These are phyloP conservation scores for Orius insidiosus DNA, from an alignment of 1,140 invertebrate genomes.

Conservation along the genomic window DNA sequence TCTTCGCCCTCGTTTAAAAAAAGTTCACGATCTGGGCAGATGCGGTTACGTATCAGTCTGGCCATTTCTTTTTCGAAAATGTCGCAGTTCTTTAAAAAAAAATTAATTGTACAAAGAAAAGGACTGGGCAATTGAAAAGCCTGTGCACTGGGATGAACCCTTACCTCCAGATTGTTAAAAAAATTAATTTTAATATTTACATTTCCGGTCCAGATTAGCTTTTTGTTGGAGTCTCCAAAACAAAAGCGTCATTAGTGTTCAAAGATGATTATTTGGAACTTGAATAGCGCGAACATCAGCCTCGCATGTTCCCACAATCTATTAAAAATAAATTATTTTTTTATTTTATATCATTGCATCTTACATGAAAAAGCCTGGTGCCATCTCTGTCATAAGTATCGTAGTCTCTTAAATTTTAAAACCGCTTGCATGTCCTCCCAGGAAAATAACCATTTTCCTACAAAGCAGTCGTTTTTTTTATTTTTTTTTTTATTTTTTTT, in stretches of 20 bases:
- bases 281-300: slow-evolving; percentile 46
- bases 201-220: slow-evolving; percentile 52
- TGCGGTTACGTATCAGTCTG: slow-evolving; percentile 29
- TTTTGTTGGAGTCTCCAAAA: slow-evolving; percentile 36
- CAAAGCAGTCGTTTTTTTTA: slow-evolving; percentile 12
- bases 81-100: slow-evolving; percentile 33
- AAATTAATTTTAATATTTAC: slow-evolving; percentile 25
- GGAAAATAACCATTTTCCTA: slow-evolving; percentile 39
- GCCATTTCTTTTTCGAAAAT: slow-evolving; percentile 46
- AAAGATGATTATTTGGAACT: slow-evolving; percentile 39
- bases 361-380: slow-evolving; percentile 42
- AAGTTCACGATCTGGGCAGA: slow-evolving; percentile 34
- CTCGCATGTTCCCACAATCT: slow-evolving; percentile 34
- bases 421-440: slow-evolving; percentile 39
- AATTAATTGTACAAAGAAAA: not conserved
- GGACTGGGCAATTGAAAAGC: too few relatives aligned
- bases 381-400: slow-evolving; percentile 42
- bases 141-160: too few relatives aligned
- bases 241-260: slow-evolving; percentile 52
- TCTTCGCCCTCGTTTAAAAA: slow-evolving; percentile 50
- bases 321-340: slow-evolving; percentile 12
- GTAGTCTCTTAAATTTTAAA: slow-evolving; percentile 37
- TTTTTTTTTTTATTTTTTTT: not conserved
- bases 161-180: too few relatives aligned
- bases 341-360: not conserved